These are phyloP conservation scores for Rhinopithecus roxellana DNA, from an alignment of 2,113 vertebrate genomes.

Conservation along the genomic window DNA sequence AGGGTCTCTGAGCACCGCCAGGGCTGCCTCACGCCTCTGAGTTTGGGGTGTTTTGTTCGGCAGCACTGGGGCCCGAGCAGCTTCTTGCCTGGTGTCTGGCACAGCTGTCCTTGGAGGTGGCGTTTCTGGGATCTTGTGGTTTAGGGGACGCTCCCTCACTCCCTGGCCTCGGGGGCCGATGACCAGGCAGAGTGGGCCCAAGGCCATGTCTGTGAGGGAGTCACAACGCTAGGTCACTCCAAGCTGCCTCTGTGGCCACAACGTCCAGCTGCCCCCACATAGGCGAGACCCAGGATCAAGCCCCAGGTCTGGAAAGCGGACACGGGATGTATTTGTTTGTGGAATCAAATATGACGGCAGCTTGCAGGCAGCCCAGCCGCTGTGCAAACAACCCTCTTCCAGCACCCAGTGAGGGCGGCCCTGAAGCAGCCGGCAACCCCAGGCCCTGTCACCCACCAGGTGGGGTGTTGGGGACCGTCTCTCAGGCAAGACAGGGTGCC, in stretches of 20 bases:
- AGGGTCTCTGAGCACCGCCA: accelerated
- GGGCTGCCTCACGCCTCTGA: accelerated
- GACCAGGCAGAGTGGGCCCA: neutral
- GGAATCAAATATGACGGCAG: neutral
- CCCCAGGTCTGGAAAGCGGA: neutral
- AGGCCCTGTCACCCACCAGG: neutral
- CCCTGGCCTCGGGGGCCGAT: neutral
- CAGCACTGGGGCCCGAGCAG: accelerated
- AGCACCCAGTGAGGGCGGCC: neutral
- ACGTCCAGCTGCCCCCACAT: accelerated
- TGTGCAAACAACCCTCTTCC: neutral
- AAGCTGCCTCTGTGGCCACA: neutral
- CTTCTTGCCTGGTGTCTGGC: neutral
- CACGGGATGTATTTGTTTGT: neutral
- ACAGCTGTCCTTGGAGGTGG: neutral
- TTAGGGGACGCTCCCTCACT: neutral
- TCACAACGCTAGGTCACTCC: neutral
- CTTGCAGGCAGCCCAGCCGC: neutral
- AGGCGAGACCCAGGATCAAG: neutral
- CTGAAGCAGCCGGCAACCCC: too few relatives aligned
- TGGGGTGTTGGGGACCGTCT: neutral
- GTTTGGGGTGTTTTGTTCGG: neutral
- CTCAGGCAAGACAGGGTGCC: neutral
- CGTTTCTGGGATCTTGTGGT: neutral
- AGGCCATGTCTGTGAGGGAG: neutral